These are phyloP conservation scores for Gobiocypris rarus DNA, from an alignment of 2,113 vertebrate genomes.

Conservation along the genomic window DNA sequence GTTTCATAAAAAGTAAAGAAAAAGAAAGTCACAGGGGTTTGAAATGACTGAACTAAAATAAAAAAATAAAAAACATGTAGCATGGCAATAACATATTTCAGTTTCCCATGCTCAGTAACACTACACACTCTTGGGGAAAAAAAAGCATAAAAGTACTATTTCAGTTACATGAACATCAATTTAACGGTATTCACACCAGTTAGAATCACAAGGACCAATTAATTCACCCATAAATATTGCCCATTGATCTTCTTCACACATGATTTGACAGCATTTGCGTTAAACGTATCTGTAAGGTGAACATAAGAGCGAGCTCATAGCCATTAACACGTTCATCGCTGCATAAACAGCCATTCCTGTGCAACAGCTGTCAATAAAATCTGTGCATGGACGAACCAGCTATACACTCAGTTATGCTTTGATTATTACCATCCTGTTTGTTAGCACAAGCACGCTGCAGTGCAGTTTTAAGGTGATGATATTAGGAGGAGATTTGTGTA, in stretches of 20 bases:
- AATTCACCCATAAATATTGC: background rate
- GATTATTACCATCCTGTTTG: background rate
- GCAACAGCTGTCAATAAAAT: conserved; percentile 21
- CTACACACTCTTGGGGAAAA: background rate
- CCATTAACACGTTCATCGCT: background rate
- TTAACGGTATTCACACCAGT: background rate
- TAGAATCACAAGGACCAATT: background rate
- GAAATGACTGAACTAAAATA: background rate
- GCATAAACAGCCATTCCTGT: conserved; percentile 10
- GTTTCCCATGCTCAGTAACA: background rate
- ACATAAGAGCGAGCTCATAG: background rate
- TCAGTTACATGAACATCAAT: background rate
- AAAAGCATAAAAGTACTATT: background rate
- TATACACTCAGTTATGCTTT: background rate
- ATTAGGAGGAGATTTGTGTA: background rate
- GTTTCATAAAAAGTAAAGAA: background rate
- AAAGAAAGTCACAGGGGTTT: background rate
- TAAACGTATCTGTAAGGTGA: background rate
- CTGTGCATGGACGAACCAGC: background rate
- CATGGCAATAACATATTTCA: background rate
- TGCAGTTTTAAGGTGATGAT: background rate
- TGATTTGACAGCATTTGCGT: background rate
- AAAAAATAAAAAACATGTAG: background rate
- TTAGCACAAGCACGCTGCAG: conserved; percentile 7
- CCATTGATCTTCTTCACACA: background rate